Evolutionary conservation across 2,113 vertebrate genomes (phyloP).

Genomic region (Glaucidium brasilianum): DNA sequence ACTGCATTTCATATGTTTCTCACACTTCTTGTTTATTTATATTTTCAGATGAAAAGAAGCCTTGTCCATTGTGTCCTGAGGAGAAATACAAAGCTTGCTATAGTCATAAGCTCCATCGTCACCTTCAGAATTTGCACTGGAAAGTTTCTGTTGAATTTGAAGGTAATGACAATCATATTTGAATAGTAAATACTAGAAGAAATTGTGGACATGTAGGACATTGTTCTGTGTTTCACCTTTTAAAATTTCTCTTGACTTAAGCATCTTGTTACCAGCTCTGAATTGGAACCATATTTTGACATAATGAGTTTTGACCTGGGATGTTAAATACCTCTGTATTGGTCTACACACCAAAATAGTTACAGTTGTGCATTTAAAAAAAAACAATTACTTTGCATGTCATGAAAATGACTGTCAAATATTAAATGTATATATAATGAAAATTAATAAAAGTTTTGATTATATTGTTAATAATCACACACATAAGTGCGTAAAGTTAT

Average conservation of each 20-base stretch:
- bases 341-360: neutral
- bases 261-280: neutral
- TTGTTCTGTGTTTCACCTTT: neutral
- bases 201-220: neutral
- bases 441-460: neutral
- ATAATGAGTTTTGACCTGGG: neutral
- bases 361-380: neutral
- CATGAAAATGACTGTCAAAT: neutral
- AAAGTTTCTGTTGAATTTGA: slow-evolving; percentile 96
- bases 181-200: neutral
- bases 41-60: slow-evolving; percentile 83
- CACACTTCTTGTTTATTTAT: neutral
- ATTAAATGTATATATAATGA: neutral
- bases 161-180: slow-evolving; percentile 71
- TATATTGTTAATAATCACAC: neutral
- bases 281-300: neutral
- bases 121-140: slow-evolving; percentile 97
- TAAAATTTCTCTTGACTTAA: neutral
- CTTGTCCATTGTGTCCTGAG: slow-evolving; percentile 91
- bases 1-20: neutral
- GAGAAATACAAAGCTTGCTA: slow-evolving; percentile 93
- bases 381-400: neutral
- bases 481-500: rapidly evolving
- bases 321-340: neutral
- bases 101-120: slow-evolving; percentile 87